Percentiles rank a stretch among this genome's conserved stretches.
Evolutionary conservation across 1,140 invertebrate species (phyloP).

Genomic region (Drosophila setifemur): DNA sequence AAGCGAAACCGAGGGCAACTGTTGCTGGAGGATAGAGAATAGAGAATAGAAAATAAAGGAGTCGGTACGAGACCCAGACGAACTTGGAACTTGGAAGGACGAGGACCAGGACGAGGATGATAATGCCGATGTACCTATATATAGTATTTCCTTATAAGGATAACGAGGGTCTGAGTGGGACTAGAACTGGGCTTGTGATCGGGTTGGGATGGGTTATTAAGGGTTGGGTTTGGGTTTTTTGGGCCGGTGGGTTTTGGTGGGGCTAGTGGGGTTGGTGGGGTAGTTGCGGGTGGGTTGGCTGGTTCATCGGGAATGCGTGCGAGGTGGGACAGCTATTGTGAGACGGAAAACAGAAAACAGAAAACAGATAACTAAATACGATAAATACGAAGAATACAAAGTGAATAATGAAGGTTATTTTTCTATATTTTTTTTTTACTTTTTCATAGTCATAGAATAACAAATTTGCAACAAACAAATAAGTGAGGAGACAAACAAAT

Average conservation of each 20-base stretch:
- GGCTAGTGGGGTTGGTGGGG: constrained; percentile 5
- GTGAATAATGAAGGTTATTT: constrained; percentile 79
- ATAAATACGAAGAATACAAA: constrained; percentile 69
- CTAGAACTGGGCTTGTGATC: not conserved
- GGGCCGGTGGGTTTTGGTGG: constrained; percentile 3
- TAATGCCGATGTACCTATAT: not conserved
- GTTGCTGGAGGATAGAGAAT: not conserved
- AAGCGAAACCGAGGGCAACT: not conserved
- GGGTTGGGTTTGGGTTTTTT: not conserved
- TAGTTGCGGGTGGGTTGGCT: not conserved
- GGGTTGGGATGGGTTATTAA: not conserved
- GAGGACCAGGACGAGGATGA: not conserved
- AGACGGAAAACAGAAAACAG: constrained; percentile 30
- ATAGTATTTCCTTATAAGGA: not conserved
- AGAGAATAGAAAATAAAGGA: too few relatives aligned
- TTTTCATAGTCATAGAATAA: constrained; percentile 81
- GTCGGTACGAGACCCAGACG: not conserved
- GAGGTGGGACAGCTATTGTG: constrained; percentile 56
- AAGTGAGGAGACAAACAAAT: constrained; percentile 13
- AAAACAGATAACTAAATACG: constrained; percentile 44
- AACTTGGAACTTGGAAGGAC: not conserved
- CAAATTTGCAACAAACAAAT: constrained; percentile 64
- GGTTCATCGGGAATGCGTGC: constrained; percentile 18
- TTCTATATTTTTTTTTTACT: constrained; percentile 81
- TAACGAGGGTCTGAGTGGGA: not conserved